A percentile compares a stretch with the other conserved stretches of the same genome.
Conservation (phyloP, 2,113 vertebrate species). For the Candoia aspera region DNA sequence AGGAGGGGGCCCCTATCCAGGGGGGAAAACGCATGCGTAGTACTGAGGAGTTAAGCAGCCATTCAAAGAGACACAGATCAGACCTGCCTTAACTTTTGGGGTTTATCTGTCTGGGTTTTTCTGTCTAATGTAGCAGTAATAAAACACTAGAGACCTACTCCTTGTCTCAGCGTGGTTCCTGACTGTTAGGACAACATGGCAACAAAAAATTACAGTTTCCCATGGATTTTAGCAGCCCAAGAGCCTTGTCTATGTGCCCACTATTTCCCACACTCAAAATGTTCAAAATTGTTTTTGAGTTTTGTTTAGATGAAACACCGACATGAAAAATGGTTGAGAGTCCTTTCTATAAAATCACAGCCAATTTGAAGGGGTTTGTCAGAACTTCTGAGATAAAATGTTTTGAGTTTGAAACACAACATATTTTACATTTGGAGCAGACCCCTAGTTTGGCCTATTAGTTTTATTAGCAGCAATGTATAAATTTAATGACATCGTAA, state of each 20-base stretch:
- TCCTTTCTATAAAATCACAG: background rate
- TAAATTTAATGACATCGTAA: conserved; percentile 55
- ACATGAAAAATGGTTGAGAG: background rate
- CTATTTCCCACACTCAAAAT: background rate
- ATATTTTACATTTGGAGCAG: background rate
- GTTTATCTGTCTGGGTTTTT: too few species aligned
- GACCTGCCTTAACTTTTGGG: too few species aligned
- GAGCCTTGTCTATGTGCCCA: background rate
- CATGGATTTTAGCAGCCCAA: background rate
- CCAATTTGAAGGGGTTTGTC: background rate
- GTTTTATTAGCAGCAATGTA: conserved; percentile 34
- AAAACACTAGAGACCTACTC: too few species aligned
- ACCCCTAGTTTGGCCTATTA: background rate
- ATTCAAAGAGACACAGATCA: too few species aligned
- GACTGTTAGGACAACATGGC: too few species aligned
- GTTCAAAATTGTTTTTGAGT: background rate
- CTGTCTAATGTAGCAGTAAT: too few species aligned
- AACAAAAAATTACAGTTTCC: background rate
- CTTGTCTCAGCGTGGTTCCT: too few species aligned
- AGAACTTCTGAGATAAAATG: background rate
- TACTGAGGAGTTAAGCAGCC: too few species aligned
- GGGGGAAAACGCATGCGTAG: too few species aligned
- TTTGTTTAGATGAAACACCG: background rate
- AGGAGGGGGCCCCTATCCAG: too few species aligned
- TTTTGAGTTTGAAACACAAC: background rate